Evolutionary conservation across 2,797 vertebrate genomes (phyloP).

Genomic region (Hipposideros larvatus): DNA sequence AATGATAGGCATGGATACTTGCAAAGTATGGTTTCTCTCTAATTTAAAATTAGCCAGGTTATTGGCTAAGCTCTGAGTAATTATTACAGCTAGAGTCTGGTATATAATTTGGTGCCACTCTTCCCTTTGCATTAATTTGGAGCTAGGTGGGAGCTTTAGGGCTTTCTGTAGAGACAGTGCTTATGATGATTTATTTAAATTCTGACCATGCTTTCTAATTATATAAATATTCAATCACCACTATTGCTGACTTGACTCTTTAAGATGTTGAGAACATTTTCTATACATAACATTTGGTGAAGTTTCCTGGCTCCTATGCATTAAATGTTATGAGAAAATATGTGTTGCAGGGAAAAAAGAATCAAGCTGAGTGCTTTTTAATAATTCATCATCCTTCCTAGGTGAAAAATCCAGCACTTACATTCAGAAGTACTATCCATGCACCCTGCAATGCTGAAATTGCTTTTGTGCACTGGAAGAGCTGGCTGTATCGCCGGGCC

Average conservation of each 20-base stretch:
- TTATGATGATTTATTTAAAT: constrained; percentile 74
- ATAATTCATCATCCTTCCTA: constrained; percentile 69
- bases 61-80: constrained; percentile 50
- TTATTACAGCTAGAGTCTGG: neutral
- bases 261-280: constrained; percentile 55
- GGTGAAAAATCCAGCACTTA: constrained; percentile 39
- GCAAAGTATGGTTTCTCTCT: constrained; percentile 34
- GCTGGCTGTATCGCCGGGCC: neutral
- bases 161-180: constrained; percentile 36
- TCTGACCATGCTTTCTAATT: constrained; percentile 71
- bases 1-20: constrained; percentile 48
- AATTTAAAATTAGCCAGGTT: constrained; percentile 65
- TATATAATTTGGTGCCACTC: constrained; percentile 17
- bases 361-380: constrained; percentile 49
- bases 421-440: neutral
- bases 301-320: constrained; percentile 1
- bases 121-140: constrained; percentile 62
- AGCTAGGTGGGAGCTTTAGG: constrained; percentile 19
- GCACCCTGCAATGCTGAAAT: neutral
- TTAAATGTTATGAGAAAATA: constrained; percentile 47
- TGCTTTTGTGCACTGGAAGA: neutral
- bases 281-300: constrained; percentile 50
- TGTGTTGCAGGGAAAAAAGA: constrained; percentile 25
- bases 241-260: constrained; percentile 68
- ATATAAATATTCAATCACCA: constrained; percentile 73